Percentiles rank a stretch among this genome's conserved stretches.
phyloP scores from a whole-genome alignment of 2,888 invertebrate species.

The Elmis aenea region DNA sequence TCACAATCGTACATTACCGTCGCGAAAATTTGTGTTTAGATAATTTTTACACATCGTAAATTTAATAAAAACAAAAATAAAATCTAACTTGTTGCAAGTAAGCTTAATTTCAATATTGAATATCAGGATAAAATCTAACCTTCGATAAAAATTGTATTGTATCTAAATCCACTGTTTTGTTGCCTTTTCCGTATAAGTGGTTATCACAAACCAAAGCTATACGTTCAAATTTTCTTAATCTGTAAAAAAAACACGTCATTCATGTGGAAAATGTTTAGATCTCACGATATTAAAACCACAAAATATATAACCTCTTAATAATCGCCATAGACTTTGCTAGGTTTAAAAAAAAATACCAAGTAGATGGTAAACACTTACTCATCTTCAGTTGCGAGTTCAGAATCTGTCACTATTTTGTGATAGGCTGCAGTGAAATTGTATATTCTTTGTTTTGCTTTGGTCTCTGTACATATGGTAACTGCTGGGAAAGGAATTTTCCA shows the following conservation, averaged over 20 bases:
- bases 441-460: slow-evolving; percentile 57
- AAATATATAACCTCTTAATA: no score
- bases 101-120: slow-evolving; percentile 1
- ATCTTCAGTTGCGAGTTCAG: slow-evolving; percentile 47
- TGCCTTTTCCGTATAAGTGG: slow-evolving; percentile 52
- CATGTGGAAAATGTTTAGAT: no score
- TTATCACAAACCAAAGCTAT: slow-evolving; percentile 58
- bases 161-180: slow-evolving; percentile 49
- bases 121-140: slow-evolving; percentile 36
- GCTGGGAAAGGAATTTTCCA: slow-evolving; percentile 46
- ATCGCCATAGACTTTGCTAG: no score
- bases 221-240: slow-evolving; percentile 50
- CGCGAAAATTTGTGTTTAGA: no score
- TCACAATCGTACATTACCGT: no score
- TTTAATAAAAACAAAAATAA: no score
- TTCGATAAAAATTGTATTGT: slow-evolving; percentile 55
- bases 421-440: slow-evolving; percentile 62
- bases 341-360: background rate
- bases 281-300: no score
- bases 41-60: no score
- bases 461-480: slow-evolving; percentile 47
- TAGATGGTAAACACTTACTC: slow-evolving; percentile 49
- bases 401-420: slow-evolving; percentile 33
- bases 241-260: no score
- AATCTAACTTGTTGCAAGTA: no score